Evolutionary conservation across 1,140 invertebrate genomes (phyloP).

Genomic region (Fopius arisanus): DNA sequence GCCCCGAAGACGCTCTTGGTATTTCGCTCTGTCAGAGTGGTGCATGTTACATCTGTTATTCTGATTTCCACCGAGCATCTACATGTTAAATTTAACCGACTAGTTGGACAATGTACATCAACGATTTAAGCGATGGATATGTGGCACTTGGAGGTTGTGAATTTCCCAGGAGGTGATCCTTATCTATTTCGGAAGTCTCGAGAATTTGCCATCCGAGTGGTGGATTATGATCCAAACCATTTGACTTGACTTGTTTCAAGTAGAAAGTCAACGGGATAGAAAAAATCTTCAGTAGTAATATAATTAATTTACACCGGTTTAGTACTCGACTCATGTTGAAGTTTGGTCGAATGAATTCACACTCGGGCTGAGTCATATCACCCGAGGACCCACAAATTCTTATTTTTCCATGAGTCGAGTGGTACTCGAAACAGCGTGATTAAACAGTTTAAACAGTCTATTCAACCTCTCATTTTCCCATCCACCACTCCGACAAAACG

Average conservation of each 20-base stretch:
- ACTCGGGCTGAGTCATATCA: no score
- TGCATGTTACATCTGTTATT: constrained; percentile 11
- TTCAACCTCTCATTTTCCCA: neutral
- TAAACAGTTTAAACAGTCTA: neutral
- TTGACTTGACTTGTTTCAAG: no score
- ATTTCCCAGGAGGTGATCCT: neutral
- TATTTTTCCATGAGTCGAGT: no score
- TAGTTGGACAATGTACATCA: neutral
- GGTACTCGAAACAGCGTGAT: neutral
- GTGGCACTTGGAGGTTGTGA: neutral
- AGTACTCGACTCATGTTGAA: no score
- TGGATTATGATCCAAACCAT: no score
- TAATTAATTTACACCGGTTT: no score
- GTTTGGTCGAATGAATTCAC: no score
- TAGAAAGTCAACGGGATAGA: no score
- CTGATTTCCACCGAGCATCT: constrained; percentile 9
- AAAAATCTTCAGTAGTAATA: no score
- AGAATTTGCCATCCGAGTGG: no score
- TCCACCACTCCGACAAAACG: neutral
- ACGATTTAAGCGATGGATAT: neutral
- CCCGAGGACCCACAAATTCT: no score
- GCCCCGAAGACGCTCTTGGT: neutral
- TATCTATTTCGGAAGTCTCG: neutral
- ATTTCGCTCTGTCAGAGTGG: constrained; percentile 2
- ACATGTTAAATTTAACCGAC: constrained; percentile 1